These are phyloP conservation scores for Hirudo medicinalis DNA, from an alignment of 1,140 invertebrate species.

Conservation along the genomic window DNA sequence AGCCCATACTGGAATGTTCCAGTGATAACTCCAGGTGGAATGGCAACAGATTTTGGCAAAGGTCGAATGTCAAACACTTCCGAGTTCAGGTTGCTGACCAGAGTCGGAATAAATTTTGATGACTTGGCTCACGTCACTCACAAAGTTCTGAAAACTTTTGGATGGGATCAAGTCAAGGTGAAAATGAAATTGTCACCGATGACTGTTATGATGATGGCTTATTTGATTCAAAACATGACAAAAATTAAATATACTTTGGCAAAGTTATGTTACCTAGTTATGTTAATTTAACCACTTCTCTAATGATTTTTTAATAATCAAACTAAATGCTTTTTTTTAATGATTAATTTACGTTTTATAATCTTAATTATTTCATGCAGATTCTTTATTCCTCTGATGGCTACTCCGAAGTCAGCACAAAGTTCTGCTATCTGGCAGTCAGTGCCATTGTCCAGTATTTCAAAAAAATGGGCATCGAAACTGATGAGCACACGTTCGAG, in stretches of 20 bases:
- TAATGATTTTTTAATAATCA: too few species aligned
- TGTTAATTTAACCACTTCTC: too few species aligned
- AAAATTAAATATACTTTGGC: too few species aligned
- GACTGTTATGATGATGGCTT: too few species aligned
- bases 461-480: slow-evolving; percentile 48
- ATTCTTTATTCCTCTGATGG: slow-evolving; percentile 54
- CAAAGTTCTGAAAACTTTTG: slow-evolving; percentile 50
- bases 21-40: slow-evolving; percentile 67
- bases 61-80: slow-evolving; percentile 27
- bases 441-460: slow-evolving; percentile 26
- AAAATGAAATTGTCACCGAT: slow-evolving; percentile 17
- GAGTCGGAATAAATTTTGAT: slow-evolving; percentile 63
- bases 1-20: slow-evolving; percentile 72
- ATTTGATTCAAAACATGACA: too few species aligned
- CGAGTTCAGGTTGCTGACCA: slow-evolving; percentile 59
- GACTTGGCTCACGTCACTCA: slow-evolving; percentile 41
- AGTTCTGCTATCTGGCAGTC: slow-evolving; percentile 41
- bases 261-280: too few species aligned
- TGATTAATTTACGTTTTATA: neutral
- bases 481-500: slow-evolving; percentile 43
- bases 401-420: slow-evolving; percentile 41
- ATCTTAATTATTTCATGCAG: neutral
- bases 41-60: slow-evolving; percentile 61
- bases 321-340: too few species aligned
- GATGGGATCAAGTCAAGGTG: slow-evolving; percentile 56